These are phyloP conservation scores for Tryphoninae sp. DNA, from an alignment of 2,888 invertebrate species.

Conservation along the genomic window DNA sequence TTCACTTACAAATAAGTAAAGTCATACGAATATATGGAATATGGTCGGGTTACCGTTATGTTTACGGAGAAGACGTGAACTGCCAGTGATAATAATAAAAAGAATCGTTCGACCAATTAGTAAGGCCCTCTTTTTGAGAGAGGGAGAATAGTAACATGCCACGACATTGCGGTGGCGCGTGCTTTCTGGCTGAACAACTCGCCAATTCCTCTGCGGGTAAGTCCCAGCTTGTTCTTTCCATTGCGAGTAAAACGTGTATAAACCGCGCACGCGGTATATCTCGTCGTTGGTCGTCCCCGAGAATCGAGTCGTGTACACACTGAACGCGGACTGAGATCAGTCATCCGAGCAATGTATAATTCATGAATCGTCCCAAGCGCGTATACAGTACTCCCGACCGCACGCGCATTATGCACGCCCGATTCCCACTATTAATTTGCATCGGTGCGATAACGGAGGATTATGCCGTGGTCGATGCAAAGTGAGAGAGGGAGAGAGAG, in stretches of 20 bases:
- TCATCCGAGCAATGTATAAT: conserved; percentile 72
- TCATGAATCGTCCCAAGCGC: conserved; percentile 70
- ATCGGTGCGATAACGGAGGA: conserved; percentile 72
- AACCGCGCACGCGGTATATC: conserved; percentile 16
- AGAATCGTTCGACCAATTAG: conserved; percentile 56
- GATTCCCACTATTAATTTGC: conserved; percentile 75
- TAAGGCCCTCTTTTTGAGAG: conserved; percentile 36
- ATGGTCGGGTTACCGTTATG: conserved; percentile 45
- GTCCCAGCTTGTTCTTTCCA: conserved; percentile 34
- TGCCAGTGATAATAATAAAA: conserved; percentile 28
- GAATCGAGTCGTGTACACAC: conserved; percentile 2
- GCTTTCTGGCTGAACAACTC: conserved; percentile 30
- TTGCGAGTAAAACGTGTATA: conserved; percentile 28
- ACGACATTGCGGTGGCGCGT: conserved; percentile 37
- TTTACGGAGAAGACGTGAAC: conserved; percentile 48
- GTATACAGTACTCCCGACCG: conserved; percentile 42
- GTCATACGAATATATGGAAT: conserved; percentile 10
- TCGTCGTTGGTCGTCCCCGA: conserved; percentile 36
- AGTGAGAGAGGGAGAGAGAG: background rate
- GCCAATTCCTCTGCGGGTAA: conserved; percentile 12
- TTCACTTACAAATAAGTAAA: background rate
- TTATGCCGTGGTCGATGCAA: conserved; percentile 63
- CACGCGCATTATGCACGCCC: conserved; percentile 71
- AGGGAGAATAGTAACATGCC: conserved; percentile 37
- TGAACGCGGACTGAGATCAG: conserved; percentile 66